These are phyloP conservation scores for Kryptolebias ocellatus DNA, from an alignment of 2,797 vertebrate genomes.

Conservation along the genomic window DNA sequence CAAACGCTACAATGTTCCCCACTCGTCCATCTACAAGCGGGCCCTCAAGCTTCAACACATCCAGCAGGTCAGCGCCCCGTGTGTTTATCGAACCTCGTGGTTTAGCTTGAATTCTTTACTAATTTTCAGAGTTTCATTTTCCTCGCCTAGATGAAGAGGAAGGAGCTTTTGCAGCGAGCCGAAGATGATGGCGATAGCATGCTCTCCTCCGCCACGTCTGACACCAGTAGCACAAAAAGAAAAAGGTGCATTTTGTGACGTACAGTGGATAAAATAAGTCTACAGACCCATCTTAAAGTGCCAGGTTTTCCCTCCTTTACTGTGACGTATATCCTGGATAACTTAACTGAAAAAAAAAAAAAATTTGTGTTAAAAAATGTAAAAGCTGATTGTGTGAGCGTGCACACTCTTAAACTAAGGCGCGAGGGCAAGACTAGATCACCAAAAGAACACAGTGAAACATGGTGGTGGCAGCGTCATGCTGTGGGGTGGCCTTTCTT, in stretches of 20 bases:
- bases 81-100: background rate
- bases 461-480: no score
- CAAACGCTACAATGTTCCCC: constrained; percentile 95
- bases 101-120: background rate
- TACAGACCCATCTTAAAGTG: no score
- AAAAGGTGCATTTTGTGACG: constrained; percentile 86
- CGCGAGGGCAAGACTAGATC: no score
- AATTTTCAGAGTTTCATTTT: constrained; percentile 3
- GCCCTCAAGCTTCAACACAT: constrained; percentile 96
- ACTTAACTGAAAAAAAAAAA: no score
- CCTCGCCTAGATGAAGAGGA: constrained; percentile 90
- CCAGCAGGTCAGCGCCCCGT: constrained; percentile 87
- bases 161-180: constrained; percentile 92
- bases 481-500: no score
- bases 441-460: no score
- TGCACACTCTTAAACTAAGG: no score
- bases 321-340: no score
- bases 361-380: no score
- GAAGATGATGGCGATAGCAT: constrained; percentile 97
- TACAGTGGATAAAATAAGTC: background rate
- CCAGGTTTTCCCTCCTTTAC: background rate
- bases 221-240: constrained; percentile 93
- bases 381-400: no score
- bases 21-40: constrained; percentile 96
- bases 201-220: constrained; percentile 95